Conservation (phyloP, 2,797 vertebrate genomes). For the Rhinophrynus dorsalis region DNA sequence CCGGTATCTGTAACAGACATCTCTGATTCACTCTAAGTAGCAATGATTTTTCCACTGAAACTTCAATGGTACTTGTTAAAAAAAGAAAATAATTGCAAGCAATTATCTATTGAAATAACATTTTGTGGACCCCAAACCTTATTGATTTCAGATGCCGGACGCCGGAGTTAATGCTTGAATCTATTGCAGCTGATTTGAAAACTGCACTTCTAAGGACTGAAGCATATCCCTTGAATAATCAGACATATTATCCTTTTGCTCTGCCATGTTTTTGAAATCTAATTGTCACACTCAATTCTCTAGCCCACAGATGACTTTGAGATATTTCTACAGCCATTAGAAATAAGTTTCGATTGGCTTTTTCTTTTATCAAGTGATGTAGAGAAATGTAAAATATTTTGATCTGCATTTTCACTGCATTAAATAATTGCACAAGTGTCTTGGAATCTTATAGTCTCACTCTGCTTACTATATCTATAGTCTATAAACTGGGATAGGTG, state of each 20-base stretch:
- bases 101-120: constrained; percentile 27
- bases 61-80: constrained; percentile 9
- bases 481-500: no score
- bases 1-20: constrained; percentile 7
- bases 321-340: constrained; percentile 25
- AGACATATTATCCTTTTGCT: constrained; percentile 11
- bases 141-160: constrained; percentile 32
- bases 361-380: constrained; percentile 5
- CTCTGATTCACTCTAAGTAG: neutral
- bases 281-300: constrained; percentile 22
- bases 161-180: constrained; percentile 8
- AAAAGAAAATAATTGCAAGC: neutral
- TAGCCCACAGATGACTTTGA: neutral
- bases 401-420: no score
- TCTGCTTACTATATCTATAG: no score
- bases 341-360: constrained; percentile 11
- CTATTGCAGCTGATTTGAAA: constrained; percentile 40
- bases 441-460: no score
- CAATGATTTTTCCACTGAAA: constrained; percentile 4
- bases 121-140: constrained; percentile 23
- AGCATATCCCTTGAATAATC: constrained; percentile 25
- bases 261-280: constrained; percentile 34
- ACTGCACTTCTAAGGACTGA: neutral
- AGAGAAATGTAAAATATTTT: neutral
- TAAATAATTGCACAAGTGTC: neutral